These are phyloP conservation scores for Eulemur rubriventer DNA, from an alignment of 2,797 vertebrate genomes.

Conservation along the genomic window DNA sequence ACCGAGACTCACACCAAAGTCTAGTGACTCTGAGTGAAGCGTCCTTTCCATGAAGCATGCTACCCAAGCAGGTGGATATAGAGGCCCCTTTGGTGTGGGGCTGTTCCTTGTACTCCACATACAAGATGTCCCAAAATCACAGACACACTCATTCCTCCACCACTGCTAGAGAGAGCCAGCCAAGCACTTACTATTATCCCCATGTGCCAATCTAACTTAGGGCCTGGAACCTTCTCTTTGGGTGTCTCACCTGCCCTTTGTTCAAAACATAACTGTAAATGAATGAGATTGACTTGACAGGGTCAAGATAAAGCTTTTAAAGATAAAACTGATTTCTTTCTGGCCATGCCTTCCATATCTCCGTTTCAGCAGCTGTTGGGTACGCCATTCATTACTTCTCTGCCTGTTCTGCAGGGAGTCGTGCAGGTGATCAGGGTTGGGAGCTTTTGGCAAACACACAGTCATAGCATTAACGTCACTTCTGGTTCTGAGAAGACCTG, in stretches of 20 bases:
- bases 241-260: neutral
- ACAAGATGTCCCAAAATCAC: neutral
- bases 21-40: neutral
- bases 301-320: neutral
- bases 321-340: neutral
- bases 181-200: neutral
- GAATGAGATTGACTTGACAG: neutral
- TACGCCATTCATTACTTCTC: neutral
- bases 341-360: neutral
- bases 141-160: neutral
- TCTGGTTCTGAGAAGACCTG: neutral
- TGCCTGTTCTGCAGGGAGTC: neutral
- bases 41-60: neutral
- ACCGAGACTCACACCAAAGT: neutral
- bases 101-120: neutral
- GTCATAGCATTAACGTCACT: neutral
- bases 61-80: too few species aligned
- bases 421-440: neutral
- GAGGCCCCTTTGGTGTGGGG: neutral
- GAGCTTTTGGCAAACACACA: neutral
- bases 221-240: neutral
- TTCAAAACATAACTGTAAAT: neutral
- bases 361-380: neutral
- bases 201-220: fast-evolving
- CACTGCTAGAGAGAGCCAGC: neutral